Evolutionary conservation across 35 echinoderm and acorn worm species (phyloP).

Genomic region (Apostichopus californicus): DNA sequence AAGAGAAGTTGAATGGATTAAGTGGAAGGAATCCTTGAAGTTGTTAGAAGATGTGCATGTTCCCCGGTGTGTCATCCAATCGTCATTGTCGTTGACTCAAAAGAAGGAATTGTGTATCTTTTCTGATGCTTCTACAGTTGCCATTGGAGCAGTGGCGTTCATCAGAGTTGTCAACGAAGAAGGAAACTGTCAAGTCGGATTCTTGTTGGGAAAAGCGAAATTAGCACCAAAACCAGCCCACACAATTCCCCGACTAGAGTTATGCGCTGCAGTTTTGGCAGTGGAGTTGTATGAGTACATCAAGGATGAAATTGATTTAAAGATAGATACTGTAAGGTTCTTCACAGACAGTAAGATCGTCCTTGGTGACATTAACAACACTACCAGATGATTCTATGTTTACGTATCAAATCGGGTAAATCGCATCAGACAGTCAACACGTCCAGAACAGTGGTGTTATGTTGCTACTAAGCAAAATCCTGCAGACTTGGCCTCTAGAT

Average conservation of each 20-base stretch:
- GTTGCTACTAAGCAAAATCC: conserved; percentile 50
- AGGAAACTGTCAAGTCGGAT: conserved; percentile 11
- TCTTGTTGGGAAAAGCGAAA: conserved; percentile 51
- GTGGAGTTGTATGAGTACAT: not conserved
- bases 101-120: conserved; percentile 40
- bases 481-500: conserved; percentile 44
- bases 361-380: too few species aligned
- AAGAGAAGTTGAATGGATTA: conserved; percentile 7
- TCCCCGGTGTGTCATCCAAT: conserved; percentile 12
- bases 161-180: conserved; percentile 1
- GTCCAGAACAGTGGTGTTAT: conserved; percentile 65
- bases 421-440: conserved; percentile 49
- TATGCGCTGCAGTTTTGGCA: conserved; percentile 75
- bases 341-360: too few species aligned
- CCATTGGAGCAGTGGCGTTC: conserved; percentile 57
- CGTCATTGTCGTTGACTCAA: not conserved
- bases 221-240: conserved; percentile 43
- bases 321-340: not conserved
- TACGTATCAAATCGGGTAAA: too few species aligned
- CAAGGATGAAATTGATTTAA: too few species aligned
- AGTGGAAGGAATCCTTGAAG: conserved; percentile 34
- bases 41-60: conserved; percentile 1
- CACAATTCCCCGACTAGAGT: conserved; percentile 71
- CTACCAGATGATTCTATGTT: too few species aligned
- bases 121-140: conserved; percentile 44